phyloP scores from a whole-genome alignment of 2,113 vertebrate genomes.

The Heterochromis multidens region DNA sequence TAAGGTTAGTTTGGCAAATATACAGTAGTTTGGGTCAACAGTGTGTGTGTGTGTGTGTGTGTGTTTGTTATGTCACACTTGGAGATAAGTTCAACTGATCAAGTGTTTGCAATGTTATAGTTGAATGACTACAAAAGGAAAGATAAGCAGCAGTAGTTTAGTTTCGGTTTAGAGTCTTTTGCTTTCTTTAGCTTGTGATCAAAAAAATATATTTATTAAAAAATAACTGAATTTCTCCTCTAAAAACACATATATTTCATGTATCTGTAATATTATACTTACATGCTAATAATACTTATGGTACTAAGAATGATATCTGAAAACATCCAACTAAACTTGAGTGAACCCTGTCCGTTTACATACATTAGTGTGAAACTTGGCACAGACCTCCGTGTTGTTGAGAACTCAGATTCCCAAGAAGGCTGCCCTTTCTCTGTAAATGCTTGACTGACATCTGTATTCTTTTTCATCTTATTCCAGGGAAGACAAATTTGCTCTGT shows the following conservation, averaged over 20 bases:
- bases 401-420: not conserved
- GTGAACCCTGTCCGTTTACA: not conserved
- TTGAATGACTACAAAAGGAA: not conserved
- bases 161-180: not conserved
- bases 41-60: too few species aligned
- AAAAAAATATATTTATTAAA: not conserved
- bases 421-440: not conserved
- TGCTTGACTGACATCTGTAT: not conserved
- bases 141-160: not conserved
- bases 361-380: not conserved
- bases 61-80: fast-evolving
- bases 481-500: not conserved
- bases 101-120: not conserved
- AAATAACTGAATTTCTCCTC: not conserved
- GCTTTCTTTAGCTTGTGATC: not conserved
- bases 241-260: not conserved
- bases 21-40: not conserved
- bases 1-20: not conserved
- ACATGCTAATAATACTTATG: not conserved
- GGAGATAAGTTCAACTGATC: not conserved
- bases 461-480: not conserved
- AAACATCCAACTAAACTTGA: not conserved
- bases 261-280: not conserved
- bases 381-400: fast-evolving
- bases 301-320: not conserved